Percentiles rank a stretch among this genome's conserved stretches.
Conservation (phyloP, 2,113 vertebrate genomes). For the Rattus norvegicus region GRCr8 NC_086036.1:75270001-75270500, state of each 20-base stretch:
- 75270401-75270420: background rate
- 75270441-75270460: background rate
- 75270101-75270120: background rate
- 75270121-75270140: no score
- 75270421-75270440: background rate
- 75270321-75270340: background rate
- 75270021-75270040: background rate
- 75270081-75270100: background rate
- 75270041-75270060: conserved; percentile 8
- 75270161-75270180: no score
- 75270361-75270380: background rate
- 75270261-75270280: no score
- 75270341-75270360: background rate
- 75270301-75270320: background rate
- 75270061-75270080: conserved; percentile 18
- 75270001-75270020: background rate
- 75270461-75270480: background rate
- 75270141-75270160: no score
- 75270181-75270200: no score
- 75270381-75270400: background rate
- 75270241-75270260: no score
- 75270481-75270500: background rate
- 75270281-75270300: background rate
- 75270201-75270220: no score
- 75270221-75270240: no score